Base-by-base conservation (phyloP, 37 sponge, comb jelly and placozoan species). In the Spongilla lacustris region DNA sequence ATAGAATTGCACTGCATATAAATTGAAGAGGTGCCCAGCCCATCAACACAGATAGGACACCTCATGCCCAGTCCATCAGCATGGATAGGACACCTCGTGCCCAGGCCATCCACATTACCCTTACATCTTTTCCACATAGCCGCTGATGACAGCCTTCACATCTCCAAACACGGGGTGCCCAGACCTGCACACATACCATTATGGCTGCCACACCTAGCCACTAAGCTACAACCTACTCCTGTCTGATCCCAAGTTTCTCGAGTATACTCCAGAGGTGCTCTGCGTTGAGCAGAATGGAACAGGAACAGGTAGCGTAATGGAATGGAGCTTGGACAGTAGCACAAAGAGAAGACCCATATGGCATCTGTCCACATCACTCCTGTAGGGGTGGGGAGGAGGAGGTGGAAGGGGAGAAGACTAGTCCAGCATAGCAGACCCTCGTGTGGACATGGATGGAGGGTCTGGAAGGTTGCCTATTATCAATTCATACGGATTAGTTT, bases 91-190 rank as follows among this genome's bases (percentile, higher is more conserved):
- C n/a, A n/a, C n/a, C n/a, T n/a, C n/a, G n/a, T n/a, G n/a, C n/a
- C n/a, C n/a, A n/a, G n/a, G n/a, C n/a, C n/a, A n/a, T 30, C 11
- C 19, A 26, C 27, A 28, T 21, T 9, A 68, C 11, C 29, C 88
- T 84, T 30, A 91, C 92, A 87, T 78, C 67, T 87, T 69, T 22
- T 86, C 83, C 30, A 87, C 80, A 66, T 83, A 87, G 24, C 87
- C 92, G 0, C 14, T 86, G 35, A 91, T 83, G 26, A 91, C 66
- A 21, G 33, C 78, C 36, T 77, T 75, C 37, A 91, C 87, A 74
- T 91, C 92, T 31, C 88, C 88, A 84, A 91, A 87, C 35, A 67
- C 58, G 25, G 77, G 33, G 68, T 91, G 92, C 6, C 49, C 23
- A 36, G 23, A 48, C 46, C 29, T 85, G 78, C 0, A 48, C n/a